Evolutionary conservation across 2,113 vertebrate genomes (phyloP).

Genomic region (Ellobius talpinus): DNA sequence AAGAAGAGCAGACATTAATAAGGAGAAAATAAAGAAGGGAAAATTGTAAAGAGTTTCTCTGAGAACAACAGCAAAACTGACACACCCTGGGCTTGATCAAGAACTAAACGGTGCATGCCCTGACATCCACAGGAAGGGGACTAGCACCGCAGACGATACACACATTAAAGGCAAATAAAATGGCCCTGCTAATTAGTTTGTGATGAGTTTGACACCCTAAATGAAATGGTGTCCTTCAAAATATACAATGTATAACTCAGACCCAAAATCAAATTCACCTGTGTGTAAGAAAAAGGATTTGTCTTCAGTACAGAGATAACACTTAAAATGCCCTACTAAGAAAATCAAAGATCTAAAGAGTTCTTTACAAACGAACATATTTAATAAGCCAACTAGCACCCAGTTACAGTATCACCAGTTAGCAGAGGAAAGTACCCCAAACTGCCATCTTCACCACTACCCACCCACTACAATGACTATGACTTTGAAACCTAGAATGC

Average conservation of each 20-base stretch:
- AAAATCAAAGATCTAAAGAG: constrained; percentile 39
- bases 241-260: constrained; percentile 15
- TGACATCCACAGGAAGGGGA: not conserved
- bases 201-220: constrained; percentile 15
- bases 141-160: not conserved
- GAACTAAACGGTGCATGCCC: not conserved
- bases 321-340: constrained; percentile 1
- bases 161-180: not conserved
- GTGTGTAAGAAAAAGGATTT: constrained; percentile 22
- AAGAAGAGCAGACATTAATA: constrained; percentile 35
- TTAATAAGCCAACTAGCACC: constrained; percentile 25
- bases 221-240: constrained; percentile 32
- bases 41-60: constrained; percentile 4
- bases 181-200: not conserved
- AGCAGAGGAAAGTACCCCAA: not conserved
- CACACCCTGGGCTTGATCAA: not conserved
- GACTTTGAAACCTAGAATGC: constrained; percentile 24
- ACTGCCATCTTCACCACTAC: constrained; percentile 5
- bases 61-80: not conserved
- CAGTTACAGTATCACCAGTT: not conserved
- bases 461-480: not conserved
- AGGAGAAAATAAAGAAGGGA: constrained; percentile 12
- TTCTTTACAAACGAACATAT: not conserved
- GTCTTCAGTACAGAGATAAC: constrained; percentile 29
- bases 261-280: not conserved